Percentiles rank a stretch among this genome's conserved stretches.
These are phyloP conservation scores for Hippocampus guttulatus DNA, from an alignment of 2,113 vertebrate genomes.

Conservation along the genomic window DNA sequence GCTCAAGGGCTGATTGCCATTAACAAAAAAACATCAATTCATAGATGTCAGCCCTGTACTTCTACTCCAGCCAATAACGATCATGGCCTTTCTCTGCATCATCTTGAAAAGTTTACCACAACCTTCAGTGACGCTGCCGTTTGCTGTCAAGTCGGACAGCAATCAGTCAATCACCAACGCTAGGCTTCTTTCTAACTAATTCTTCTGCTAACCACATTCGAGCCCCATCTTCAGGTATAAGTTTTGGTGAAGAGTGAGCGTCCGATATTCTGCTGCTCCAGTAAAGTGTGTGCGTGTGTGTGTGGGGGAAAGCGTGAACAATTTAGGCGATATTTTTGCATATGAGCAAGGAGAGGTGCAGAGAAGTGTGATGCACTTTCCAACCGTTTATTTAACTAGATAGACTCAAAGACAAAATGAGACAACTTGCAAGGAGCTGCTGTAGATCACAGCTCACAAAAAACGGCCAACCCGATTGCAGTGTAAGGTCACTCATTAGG, in stretches of 20 bases:
- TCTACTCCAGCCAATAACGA: not conserved
- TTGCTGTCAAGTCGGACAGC: not conserved
- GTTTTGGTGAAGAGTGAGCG: not conserved
- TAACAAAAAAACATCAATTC: not conserved
- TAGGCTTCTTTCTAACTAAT: not conserved
- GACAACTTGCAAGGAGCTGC: no score
- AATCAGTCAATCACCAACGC: not conserved
- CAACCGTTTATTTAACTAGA: not conserved
- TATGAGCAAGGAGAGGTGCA: not conserved
- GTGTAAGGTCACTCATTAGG: not conserved
- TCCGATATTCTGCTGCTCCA: not conserved
- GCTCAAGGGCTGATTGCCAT: no score
- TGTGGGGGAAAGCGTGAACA: no score
- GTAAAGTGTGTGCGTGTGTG: no score
- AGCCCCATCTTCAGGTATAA: no score
- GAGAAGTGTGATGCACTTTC: not conserved
- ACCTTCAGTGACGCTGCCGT: not conserved
- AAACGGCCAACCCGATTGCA: not conserved
- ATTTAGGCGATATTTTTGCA: no score
- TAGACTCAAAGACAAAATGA: not conserved
- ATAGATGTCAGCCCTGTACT: not conserved
- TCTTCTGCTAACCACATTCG: no score
- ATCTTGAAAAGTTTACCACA: not conserved
- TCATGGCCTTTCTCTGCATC: not conserved
- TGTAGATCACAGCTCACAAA: not conserved